phyloP scores from a whole-genome alignment of 2,113 vertebrate species.

The Anoura caudifer region DNA sequence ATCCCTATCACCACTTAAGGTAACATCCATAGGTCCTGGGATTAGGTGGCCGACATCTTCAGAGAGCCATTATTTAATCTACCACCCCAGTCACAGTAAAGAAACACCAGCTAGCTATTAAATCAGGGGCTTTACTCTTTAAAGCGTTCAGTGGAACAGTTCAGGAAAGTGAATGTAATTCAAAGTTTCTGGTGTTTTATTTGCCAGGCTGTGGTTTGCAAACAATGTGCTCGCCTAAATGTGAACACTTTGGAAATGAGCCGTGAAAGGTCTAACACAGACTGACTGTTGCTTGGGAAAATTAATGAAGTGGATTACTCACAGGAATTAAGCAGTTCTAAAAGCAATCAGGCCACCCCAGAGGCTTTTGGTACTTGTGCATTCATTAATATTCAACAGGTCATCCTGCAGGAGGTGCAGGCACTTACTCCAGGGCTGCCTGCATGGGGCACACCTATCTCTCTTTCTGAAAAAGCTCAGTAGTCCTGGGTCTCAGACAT shows the following conservation, averaged over 20 bases:
- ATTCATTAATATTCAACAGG: constrained; percentile 56
- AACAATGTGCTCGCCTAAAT: not conserved
- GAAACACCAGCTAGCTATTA: not conserved
- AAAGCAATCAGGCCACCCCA: constrained; percentile 1
- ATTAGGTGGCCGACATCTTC: not conserved
- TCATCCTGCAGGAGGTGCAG: not conserved
- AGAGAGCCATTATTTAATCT: not conserved
- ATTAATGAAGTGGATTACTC: constrained; percentile 48
- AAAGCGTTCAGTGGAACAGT: not conserved
- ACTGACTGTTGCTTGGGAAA: constrained; percentile 14
- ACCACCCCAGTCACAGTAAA: not conserved
- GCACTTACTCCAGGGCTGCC: not conserved
- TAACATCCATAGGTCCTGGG: not conserved
- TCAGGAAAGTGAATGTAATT: not conserved
- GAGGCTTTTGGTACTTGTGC: not conserved
- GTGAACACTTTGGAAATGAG: constrained; percentile 38
- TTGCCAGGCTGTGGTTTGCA: not conserved
- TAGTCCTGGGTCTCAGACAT: not conserved
- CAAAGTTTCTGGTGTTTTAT: not conserved
- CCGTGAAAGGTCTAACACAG: not conserved
- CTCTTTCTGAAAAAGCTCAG: not conserved
- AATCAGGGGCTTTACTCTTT: not conserved
- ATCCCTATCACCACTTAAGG: not conserved
- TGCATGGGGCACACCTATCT: not conserved
- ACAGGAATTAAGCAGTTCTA: constrained; percentile 26